phyloP scores from a whole-genome alignment of 2,888 invertebrate genomes.

The Aporophyla nigra region DNA sequence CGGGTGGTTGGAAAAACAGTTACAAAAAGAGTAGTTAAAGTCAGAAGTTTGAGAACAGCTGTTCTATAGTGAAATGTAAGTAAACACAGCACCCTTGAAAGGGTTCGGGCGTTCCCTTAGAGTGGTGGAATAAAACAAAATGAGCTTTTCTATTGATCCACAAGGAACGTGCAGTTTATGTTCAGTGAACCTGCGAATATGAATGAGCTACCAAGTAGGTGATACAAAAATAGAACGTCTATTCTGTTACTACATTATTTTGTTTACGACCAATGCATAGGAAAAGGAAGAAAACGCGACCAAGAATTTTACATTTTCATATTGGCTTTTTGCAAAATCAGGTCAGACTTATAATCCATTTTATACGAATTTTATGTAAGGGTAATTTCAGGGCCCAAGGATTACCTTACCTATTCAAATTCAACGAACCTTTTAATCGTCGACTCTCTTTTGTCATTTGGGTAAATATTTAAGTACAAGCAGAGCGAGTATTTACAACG shows the following conservation, averaged over 20 bases:
- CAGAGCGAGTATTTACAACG: slow-evolving; percentile 51
- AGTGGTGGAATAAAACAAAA: slow-evolving; percentile 86
- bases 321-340: slow-evolving; percentile 33
- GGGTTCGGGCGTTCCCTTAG: slow-evolving; percentile 83
- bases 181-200: slow-evolving; percentile 77
- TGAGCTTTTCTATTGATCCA: slow-evolving; percentile 85
- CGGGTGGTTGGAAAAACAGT: slow-evolving; percentile 44
- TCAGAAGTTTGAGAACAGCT: slow-evolving; percentile 62
- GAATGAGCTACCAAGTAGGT: slow-evolving; percentile 66
- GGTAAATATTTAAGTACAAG: slow-evolving; percentile 58
- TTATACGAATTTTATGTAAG: slow-evolving; percentile 44
- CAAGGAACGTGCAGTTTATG: slow-evolving; percentile 80
- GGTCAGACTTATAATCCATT: slow-evolving; percentile 39
- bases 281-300: slow-evolving; percentile 12
- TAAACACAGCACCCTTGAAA: slow-evolving; percentile 83
- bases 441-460: slow-evolving; percentile 56
- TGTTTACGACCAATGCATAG: slow-evolving; percentile 21
- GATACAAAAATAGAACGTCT: slow-evolving; percentile 46
- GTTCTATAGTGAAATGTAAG: slow-evolving; percentile 76
- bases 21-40: slow-evolving; percentile 53
- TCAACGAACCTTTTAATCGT: slow-evolving; percentile 58
- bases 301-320: slow-evolving; percentile 19
- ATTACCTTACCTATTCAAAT: slow-evolving; percentile 58
- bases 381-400: slow-evolving; percentile 51
- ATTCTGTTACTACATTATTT: slow-evolving; percentile 36